Conservation (phyloP, 2,797 vertebrate genomes). For the Pangasius krempfi region DNA sequence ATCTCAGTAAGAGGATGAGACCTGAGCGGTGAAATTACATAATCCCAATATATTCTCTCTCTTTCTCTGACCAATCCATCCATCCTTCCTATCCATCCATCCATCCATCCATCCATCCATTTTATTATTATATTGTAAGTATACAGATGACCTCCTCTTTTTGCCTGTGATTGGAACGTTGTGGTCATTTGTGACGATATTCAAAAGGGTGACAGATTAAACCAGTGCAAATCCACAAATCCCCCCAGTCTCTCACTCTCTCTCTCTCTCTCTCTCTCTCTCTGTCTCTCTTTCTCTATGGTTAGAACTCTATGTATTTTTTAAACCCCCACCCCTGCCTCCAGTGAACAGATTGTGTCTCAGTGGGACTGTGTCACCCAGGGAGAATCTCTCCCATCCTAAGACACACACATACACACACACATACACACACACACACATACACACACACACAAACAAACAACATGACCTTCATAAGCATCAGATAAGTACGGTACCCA, state of each 20-base stretch:
- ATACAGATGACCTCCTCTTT: background rate
- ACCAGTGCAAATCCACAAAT: constrained; percentile 46
- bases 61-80: constrained; percentile 27
- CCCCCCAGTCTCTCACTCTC: background rate
- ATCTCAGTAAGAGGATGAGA: constrained; percentile 77
- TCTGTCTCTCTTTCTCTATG: constrained; percentile 14
- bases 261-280: constrained; percentile 12
- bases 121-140: constrained; percentile 21
- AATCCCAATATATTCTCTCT: constrained; percentile 61
- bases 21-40: constrained; percentile 66
- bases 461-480: constrained; percentile 64
- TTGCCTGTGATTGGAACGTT: background rate
- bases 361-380: constrained; percentile 80
- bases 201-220: constrained; percentile 50
- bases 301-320: constrained; percentile 37
- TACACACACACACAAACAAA: constrained; percentile 46
- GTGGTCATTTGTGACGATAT: constrained; percentile 21
- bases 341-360: constrained; percentile 84
- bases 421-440: constrained; percentile 50
- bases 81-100: background rate
- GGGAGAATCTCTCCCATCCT: constrained; percentile 76
- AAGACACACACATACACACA: constrained; percentile 64
- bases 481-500: constrained; percentile 28
- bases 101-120: background rate
- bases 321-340: constrained; percentile 58